Evolutionary conservation across 2,797 vertebrate species (phyloP), one percentile per base, ranked within the genome.

Genomic region (Phoeniculus purpureus): DNA sequence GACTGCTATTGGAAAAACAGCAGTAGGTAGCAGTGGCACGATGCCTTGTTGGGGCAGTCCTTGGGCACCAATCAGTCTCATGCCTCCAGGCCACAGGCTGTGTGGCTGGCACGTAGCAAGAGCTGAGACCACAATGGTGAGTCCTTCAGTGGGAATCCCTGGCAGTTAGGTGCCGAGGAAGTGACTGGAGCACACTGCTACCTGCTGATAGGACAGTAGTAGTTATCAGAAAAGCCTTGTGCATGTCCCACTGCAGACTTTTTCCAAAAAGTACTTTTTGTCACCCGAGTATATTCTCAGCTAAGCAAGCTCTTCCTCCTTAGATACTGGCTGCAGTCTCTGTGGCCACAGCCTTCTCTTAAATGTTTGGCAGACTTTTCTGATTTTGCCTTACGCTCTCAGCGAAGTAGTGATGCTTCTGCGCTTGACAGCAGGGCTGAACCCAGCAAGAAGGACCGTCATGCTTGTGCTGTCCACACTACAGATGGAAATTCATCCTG

Each of bases 171-270:
- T 0, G 0, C 1, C 0, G 54, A 22, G 40, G 47, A 54, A 72
- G 27, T 1, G 0, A 58, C 40, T 3, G 0, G 37, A 25, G 50
- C 1, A 0, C 2, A 1, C 45, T 20, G 58, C n/a, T 26, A 56
- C 25, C 32, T n/a, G 48, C 32, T 45, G 27, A 66, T 37, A 73
- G 31, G 18, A 43, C 22, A 79, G 18, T 20, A 32, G 18, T 13
- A 54, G 51, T 43, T 54, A 25, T 15, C 22, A n/a, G 47, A 64
- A 75, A 65, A 87, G 10, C 31, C 45, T n/a, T 16, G 26, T 29
- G 29, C 27, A 10, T 43, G 59, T 84, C 62, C 16, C 1, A 1
- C 23, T 55, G 32, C 11, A 50, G 34, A 1, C 29, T 76, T 71
- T 56, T 56, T 76, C 27, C 17, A 76, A 61, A 37, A 32, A 0